phyloP scores from a whole-genome alignment of 2,888 invertebrate genomes.

The Hypercompe scribonia region DNA sequence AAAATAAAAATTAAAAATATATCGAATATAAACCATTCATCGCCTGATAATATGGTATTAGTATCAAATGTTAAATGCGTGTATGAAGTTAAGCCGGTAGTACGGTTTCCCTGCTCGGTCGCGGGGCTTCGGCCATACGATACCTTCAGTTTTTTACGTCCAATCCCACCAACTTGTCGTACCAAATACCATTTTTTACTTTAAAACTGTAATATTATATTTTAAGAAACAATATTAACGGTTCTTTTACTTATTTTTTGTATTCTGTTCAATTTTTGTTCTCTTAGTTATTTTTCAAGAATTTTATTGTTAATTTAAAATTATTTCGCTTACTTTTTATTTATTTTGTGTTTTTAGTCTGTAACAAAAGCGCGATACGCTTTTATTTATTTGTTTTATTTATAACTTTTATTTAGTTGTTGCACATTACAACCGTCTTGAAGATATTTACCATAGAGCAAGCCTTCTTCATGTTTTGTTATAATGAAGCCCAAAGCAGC shows the following conservation, averaged over 20 bases:
- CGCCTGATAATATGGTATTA: conserved; percentile 37
- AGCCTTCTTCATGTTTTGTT: conserved; percentile 42
- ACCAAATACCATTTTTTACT: conserved; percentile 18
- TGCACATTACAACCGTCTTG: conserved; percentile 25
- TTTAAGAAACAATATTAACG: conserved; percentile 4
- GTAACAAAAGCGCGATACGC: background rate
- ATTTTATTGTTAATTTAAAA: background rate
- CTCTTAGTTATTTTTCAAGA: conserved; percentile 33
- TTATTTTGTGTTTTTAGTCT: conserved; percentile 10
- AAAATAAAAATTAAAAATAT: background rate
- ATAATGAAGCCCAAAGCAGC: conserved; percentile 94
- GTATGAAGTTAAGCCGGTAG: conserved; percentile 74
- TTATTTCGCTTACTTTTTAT: background rate
- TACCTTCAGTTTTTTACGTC: conserved; percentile 56
- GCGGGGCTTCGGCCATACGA: conserved; percentile 51
- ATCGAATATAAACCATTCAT: background rate
- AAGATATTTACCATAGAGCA: conserved; percentile 48
- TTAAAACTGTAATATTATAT: conserved; percentile 17
- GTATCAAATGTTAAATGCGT: conserved; percentile 62
- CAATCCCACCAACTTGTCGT: conserved; percentile 44
- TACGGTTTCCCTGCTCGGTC: conserved; percentile 78
- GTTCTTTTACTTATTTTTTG: conserved; percentile 7
- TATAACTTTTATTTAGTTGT: conserved; percentile 35
- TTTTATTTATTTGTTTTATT: conserved; percentile 5
- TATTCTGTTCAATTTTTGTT: conserved; percentile 20